phyloP scores from a whole-genome alignment of 2,797 vertebrate species.

The Moxostoma hubbsi region DNA sequence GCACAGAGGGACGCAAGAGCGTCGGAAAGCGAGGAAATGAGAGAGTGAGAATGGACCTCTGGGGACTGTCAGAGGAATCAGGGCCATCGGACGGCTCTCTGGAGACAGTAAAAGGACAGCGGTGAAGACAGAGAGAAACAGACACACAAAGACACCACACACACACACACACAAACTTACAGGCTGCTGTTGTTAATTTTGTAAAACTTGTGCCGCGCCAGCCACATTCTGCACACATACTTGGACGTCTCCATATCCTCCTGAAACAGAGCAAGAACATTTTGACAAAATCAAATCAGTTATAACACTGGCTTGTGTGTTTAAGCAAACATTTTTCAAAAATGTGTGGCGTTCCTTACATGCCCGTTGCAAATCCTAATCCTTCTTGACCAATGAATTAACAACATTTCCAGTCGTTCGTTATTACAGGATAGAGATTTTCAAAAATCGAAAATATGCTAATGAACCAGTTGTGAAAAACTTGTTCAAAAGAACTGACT shows the following conservation, averaged over 20 bases:
- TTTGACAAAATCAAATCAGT: constrained; percentile 21
- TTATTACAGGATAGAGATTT: too few relatives aligned
- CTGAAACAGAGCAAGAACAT: constrained; percentile 75
- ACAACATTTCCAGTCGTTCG: too few relatives aligned
- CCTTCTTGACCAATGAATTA: too few relatives aligned
- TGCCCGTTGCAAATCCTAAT: background rate
- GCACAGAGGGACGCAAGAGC: constrained; percentile 89
- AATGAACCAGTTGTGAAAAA: too few relatives aligned
- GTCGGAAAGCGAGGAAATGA: constrained; percentile 91
- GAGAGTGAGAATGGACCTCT: constrained; percentile 90
- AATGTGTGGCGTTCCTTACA: background rate
- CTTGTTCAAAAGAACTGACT: too few relatives aligned
- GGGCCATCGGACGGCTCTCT: constrained; percentile 86
- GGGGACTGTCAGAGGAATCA: constrained; percentile 82
- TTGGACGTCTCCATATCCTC: constrained; percentile 99
- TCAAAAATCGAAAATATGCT: too few relatives aligned
- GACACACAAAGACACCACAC: constrained; percentile 59
- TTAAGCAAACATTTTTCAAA: background rate
- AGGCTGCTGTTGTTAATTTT: constrained; percentile 93
- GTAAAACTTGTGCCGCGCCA: constrained; percentile 97
- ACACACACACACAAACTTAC: constrained; percentile 84
- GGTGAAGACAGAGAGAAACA: constrained; percentile 57
- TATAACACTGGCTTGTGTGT: too few relatives aligned
- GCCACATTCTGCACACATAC: constrained; percentile 97
- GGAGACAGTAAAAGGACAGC: constrained; percentile 76